Percentiles rank a stretch among this genome's conserved stretches.
Conservation (phyloP, 2,888 invertebrate genomes). For the Sarcophaga carnaria region DNA sequence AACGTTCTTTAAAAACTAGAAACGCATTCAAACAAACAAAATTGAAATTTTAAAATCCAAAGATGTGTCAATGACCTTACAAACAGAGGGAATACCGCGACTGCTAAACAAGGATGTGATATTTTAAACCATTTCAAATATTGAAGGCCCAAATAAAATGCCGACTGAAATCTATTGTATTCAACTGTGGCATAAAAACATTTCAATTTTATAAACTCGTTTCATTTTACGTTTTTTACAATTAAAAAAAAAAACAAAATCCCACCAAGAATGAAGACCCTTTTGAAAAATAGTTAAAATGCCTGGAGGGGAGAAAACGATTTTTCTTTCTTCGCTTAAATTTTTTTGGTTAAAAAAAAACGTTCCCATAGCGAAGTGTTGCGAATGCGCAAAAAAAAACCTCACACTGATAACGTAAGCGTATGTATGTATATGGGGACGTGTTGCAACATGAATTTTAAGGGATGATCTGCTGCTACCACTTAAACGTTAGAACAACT, state of each 20-base stretch:
- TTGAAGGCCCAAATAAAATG: slow-evolving; percentile 41
- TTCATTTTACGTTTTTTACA: slow-evolving; percentile 42
- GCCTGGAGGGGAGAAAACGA: slow-evolving; percentile 28
- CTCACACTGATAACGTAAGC: background rate
- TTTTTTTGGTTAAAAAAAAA: background rate
- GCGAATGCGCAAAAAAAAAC: slow-evolving; percentile 42
- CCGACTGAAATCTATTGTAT: background rate
- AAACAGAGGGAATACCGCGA: background rate
- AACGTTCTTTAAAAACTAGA: slow-evolving; percentile 13
- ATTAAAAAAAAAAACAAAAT: background rate
- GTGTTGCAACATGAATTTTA: slow-evolving; percentile 35
- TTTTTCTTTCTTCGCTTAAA: background rate
- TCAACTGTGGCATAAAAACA: too few species aligned
- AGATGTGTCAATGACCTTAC: slow-evolving; percentile 51
- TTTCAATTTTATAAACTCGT: slow-evolving; percentile 39
- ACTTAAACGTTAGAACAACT: background rate
- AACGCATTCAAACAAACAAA: slow-evolving; percentile 11
- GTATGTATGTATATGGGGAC: slow-evolving; percentile 4
- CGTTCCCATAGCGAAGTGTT: slow-evolving; percentile 41
- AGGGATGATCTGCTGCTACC: slow-evolving; percentile 35
- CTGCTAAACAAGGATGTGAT: slow-evolving; percentile 26
- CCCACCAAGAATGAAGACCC: background rate
- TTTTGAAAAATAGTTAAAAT: slow-evolving; percentile 22
- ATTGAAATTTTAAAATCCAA: background rate
- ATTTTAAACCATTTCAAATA: slow-evolving; percentile 28